phyloP scores from a whole-genome alignment of 2,888 invertebrate species.

The Arrhopalites spinosus region DNA sequence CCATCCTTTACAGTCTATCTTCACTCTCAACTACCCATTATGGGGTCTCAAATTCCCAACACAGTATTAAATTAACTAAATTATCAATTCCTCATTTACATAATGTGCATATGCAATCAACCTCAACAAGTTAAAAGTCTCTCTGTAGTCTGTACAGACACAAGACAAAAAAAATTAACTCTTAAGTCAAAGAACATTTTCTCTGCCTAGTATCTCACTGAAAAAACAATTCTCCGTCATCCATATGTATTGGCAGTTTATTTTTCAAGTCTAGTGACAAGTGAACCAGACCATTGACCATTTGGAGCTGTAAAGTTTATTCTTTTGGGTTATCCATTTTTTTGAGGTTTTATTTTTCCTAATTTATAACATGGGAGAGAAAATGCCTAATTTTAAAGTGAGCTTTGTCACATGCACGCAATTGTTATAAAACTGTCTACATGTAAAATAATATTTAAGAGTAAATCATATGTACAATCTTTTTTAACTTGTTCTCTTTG shows the following conservation, averaged over 20 bases:
- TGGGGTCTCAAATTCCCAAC: conserved; percentile 12
- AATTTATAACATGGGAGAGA: background rate
- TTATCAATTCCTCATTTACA: conserved; percentile 32
- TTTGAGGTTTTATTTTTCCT: too few species aligned
- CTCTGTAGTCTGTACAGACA: too few species aligned
- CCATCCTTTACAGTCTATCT: conserved; percentile 5
- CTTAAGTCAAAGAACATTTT: background rate
- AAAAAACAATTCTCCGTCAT: too few species aligned
- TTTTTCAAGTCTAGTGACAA: too few species aligned
- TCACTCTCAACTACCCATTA: conserved; percentile 20
- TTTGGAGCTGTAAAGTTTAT: background rate
- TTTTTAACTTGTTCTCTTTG: background rate
- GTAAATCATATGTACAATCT: background rate
- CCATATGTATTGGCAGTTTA: too few species aligned
- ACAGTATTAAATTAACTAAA: conserved; percentile 15
- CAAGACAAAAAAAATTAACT: background rate
- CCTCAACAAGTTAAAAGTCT: too few species aligned
- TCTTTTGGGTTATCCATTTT: too few species aligned
- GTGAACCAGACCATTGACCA: background rate
- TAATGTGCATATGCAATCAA: conserved; percentile 9
- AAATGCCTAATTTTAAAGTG: conserved; percentile 24
- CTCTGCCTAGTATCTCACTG: too few species aligned
- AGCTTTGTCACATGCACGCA: conserved; percentile 28
- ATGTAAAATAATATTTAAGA: background rate
- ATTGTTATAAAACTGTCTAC: conserved; percentile 30